A percentile compares a stretch with the other conserved stretches of the same genome.
Evolutionary conservation across 2,113 vertebrate genomes (phyloP).

Genomic region (Paraplagusia blochii): DNA sequence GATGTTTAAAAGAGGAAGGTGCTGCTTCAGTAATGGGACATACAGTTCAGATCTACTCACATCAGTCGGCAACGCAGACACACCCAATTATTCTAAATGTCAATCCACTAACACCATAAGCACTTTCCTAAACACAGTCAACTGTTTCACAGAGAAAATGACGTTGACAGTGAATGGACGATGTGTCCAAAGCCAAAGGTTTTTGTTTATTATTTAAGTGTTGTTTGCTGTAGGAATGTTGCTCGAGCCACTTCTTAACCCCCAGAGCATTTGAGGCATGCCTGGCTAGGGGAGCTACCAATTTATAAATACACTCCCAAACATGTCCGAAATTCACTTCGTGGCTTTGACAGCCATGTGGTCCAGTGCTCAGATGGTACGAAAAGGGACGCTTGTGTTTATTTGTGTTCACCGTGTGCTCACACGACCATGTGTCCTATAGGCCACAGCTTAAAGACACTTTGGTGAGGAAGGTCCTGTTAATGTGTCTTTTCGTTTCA

Average conservation of each 20-base stretch:
- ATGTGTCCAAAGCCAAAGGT: not conserved
- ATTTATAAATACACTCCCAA: slow-evolving; percentile 72
- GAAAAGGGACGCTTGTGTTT: not conserved
- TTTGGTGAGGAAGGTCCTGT: too few relatives aligned
- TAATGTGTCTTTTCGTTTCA: too few relatives aligned
- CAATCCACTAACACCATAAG: not conserved
- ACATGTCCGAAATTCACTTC: slow-evolving; percentile 55
- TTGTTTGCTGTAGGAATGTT: slow-evolving; percentile 50
- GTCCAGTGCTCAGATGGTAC: slow-evolving; percentile 5
- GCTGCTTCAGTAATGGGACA: slow-evolving; percentile 37
- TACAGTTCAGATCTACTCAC: slow-evolving; percentile 2
- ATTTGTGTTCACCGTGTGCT: slow-evolving; percentile 28
- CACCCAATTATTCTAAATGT: slow-evolving; percentile 23
- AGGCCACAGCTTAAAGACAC: not conserved
- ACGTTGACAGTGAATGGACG: not conserved
- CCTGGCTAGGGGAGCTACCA: slow-evolving; percentile 58
- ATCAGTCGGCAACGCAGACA: slow-evolving; percentile 24
- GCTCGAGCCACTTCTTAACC: slow-evolving; percentile 60
- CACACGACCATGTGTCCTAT: slow-evolving; percentile 13
- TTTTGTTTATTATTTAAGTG: slow-evolving; percentile 6
- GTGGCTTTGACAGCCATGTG: slow-evolving; percentile 9
- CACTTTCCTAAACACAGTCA: not conserved
- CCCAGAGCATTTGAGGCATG: slow-evolving; percentile 61
- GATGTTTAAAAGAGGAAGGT: slow-evolving; percentile 32
- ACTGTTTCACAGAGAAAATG: not conserved